Conservation (phyloP, 1,140 invertebrate genomes). For the Cotesia chilonis region DNA sequence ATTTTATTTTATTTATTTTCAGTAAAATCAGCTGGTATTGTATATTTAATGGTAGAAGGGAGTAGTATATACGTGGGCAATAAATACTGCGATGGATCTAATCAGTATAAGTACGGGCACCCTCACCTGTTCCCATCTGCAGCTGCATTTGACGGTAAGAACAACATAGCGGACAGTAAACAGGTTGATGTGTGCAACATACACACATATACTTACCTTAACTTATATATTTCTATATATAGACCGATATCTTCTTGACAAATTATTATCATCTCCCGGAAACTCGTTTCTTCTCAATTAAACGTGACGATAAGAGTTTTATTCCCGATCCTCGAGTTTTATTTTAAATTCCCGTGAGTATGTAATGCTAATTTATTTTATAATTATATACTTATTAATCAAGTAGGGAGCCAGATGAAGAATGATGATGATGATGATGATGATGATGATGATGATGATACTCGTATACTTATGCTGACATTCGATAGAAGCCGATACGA, state of each 20-base stretch:
- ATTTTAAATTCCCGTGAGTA: too few relatives aligned
- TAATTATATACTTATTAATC: too few relatives aligned
- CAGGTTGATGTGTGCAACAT: conserved; percentile 20
- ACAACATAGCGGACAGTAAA: conserved; percentile 26
- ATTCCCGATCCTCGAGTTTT: too few relatives aligned
- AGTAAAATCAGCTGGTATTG: too few relatives aligned
- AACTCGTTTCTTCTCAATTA: conserved; percentile 27
- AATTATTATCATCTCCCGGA: conserved; percentile 7
- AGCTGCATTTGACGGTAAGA: neutral
- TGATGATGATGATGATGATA: too few relatives aligned
- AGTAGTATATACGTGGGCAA: neutral
- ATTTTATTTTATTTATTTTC: conserved; percentile 1
- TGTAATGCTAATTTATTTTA: too few relatives aligned
- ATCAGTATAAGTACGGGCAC: neutral
- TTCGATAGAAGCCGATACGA: neutral
- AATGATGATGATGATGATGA: too few relatives aligned
- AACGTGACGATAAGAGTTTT: neutral
- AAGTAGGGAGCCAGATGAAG: too few relatives aligned
- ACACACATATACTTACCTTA: too few relatives aligned
- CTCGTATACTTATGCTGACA: too few relatives aligned
- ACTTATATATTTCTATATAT: conserved; percentile 19
- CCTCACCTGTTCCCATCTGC: conserved; percentile 13
- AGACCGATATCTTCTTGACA: neutral
- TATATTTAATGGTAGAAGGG: neutral
- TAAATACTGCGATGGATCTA: neutral